A percentile compares a stretch with the other conserved stretches of the same genome.
Evolutionary conservation across 2,888 invertebrate genomes (phyloP).

Genomic region (Synergus laeviventris): DNA sequence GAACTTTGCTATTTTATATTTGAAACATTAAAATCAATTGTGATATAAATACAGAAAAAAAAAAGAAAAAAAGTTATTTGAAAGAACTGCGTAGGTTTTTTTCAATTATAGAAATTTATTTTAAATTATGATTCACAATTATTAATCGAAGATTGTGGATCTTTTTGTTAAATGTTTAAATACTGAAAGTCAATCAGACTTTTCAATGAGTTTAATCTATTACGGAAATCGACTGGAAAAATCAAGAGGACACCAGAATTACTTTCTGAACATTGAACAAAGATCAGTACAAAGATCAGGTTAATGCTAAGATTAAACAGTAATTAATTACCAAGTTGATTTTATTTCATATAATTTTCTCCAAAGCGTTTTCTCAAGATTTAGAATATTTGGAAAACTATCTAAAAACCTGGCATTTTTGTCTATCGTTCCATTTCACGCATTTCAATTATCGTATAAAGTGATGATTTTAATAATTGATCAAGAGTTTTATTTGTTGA

Average conservation of each 20-base stretch:
- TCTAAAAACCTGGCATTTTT: not conserved
- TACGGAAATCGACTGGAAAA: conserved; percentile 3
- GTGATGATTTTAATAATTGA: too few relatives aligned
- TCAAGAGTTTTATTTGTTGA: too few relatives aligned
- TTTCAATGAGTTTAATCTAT: conserved; percentile 23
- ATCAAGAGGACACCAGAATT: not conserved
- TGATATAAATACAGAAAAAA: too few relatives aligned
- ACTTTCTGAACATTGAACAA: not conserved
- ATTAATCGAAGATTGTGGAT: not conserved
- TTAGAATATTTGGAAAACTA: not conserved
- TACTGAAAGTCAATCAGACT: not conserved
- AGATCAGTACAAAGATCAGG: conserved; percentile 24
- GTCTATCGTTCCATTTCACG: not conserved
- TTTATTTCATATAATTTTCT: not conserved
- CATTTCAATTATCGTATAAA: not conserved
- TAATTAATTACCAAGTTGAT: not conserved
- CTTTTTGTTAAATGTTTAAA: not conserved
- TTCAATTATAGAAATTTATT: too few relatives aligned
- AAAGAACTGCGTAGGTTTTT: too few relatives aligned
- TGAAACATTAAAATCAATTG: too few relatives aligned
- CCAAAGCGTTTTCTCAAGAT: not conserved
- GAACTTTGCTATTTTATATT: too few relatives aligned
- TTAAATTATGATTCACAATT: not conserved
- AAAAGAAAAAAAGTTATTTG: too few relatives aligned
- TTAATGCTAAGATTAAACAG: not conserved